Conservation (phyloP, 2,113 vertebrate species). For the Bostrychus sinensis region DNA sequence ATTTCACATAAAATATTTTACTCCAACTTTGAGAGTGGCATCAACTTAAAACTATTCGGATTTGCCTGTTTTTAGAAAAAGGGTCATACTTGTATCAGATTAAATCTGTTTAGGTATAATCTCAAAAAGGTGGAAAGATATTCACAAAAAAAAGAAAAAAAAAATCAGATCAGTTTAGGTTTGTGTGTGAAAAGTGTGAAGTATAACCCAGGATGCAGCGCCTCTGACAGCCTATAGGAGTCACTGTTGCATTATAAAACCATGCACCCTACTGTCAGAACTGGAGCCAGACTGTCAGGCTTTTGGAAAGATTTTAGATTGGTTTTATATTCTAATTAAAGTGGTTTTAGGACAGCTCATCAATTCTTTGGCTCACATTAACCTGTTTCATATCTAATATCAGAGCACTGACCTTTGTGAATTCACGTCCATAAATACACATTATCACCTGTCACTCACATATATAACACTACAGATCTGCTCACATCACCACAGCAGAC, state of each 20-base stretch:
- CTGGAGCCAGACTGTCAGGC: neutral
- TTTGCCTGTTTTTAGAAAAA: no score
- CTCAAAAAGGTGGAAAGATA: no score
- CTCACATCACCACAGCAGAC: neutral
- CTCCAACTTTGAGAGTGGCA: no score
- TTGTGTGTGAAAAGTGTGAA: no score
- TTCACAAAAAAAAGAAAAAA: no score
- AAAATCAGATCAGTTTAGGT: no score
- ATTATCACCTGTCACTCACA: neutral
- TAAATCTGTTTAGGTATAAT: no score
- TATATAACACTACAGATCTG: neutral
- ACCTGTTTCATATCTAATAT: neutral
- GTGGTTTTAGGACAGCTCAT: neutral
- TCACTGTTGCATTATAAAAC: constrained; percentile 47
- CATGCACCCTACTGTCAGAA: neutral
- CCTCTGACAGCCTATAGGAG: constrained; percentile 43
- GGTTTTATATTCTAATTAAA: neutral
- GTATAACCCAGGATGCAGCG: constrained; percentile 18
- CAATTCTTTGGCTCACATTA: neutral
- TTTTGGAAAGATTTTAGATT: neutral
- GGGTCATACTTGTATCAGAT: no score
- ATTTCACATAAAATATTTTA: no score
- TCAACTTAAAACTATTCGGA: no score
- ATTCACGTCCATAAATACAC: neutral
- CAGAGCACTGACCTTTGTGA: neutral